phyloP scores from a whole-genome alignment of 2,113 vertebrate species.

The Eurystomus gularis region DNA sequence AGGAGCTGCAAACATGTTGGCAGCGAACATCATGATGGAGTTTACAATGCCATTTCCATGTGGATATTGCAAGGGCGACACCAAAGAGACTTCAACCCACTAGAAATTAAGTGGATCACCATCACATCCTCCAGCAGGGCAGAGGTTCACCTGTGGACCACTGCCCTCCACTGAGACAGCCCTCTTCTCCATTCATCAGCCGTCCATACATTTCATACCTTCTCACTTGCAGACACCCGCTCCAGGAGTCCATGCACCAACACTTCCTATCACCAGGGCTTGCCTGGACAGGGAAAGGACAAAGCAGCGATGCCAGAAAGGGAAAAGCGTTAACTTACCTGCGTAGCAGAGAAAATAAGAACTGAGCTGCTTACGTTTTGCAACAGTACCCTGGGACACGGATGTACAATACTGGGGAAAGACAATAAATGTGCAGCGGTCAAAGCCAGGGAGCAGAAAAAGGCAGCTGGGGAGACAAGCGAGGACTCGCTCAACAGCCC shows the following conservation, averaged over 20 bases:
- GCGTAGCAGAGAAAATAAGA: not conserved
- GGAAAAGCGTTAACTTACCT: not conserved
- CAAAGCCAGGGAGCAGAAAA: not conserved
- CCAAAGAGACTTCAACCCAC: not conserved
- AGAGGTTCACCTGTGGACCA: not conserved
- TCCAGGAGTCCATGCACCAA: not conserved
- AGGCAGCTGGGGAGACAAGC: accelerated
- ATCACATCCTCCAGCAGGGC: not conserved
- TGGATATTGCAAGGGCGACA: not conserved
- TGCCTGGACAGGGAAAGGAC: not conserved
- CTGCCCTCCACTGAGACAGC: not conserved
- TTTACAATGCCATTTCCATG: not conserved
- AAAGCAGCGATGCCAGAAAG: not conserved
- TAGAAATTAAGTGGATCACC: not conserved
- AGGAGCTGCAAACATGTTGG: not conserved
- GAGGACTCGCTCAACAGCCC: not conserved
- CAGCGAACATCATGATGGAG: not conserved
- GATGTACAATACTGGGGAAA: not conserved
- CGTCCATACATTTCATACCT: not conserved
- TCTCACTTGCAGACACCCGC: not conserved
- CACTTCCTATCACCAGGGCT: not conserved
- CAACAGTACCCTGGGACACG: not conserved
- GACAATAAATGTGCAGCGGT: not conserved
- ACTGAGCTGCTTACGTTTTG: not conserved
- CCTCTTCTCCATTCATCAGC: not conserved